phyloP scores from a whole-genome alignment of 2,888 invertebrate species.

The Stenotaenia linearis region DNA sequence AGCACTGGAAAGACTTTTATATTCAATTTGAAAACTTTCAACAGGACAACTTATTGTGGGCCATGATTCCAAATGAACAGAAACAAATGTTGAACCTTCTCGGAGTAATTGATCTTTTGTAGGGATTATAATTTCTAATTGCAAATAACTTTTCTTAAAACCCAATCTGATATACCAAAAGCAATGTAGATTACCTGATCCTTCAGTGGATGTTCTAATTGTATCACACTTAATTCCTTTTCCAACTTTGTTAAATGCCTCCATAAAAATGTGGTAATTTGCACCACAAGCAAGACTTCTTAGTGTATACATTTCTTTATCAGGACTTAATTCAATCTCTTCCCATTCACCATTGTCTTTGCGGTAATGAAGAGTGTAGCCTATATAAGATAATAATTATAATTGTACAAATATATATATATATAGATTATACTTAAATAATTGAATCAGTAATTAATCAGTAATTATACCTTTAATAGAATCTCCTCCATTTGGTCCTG shows the following conservation, averaged over 20 bases:
- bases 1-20: not conserved
- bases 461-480: not conserved
- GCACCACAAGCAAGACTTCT: not conserved
- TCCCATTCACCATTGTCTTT: not conserved
- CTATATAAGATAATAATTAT: not conserved
- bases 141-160: no score
- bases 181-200: slow-evolving; percentile 12
- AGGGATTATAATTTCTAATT: not conserved
- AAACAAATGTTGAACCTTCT: slow-evolving; percentile 24
- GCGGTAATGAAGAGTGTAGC: slow-evolving; percentile 17
- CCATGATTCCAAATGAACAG: slow-evolving; percentile 19
- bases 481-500: slow-evolving; percentile 28
- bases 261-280: slow-evolving; percentile 14
- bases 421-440: no score
- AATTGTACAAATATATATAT: no score
- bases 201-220: not conserved
- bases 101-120: not conserved
- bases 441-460: not conserved
- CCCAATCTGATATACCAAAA: no score
- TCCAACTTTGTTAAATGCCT: slow-evolving; percentile 10
- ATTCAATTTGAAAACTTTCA: slow-evolving; percentile 2
- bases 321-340: not conserved
- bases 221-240: not conserved
- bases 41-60: slow-evolving; percentile 3
- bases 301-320: not conserved